Evolutionary conservation across 2,113 vertebrate species (phyloP).

Genomic region (Lagenorhynchus albirostris): DNA sequence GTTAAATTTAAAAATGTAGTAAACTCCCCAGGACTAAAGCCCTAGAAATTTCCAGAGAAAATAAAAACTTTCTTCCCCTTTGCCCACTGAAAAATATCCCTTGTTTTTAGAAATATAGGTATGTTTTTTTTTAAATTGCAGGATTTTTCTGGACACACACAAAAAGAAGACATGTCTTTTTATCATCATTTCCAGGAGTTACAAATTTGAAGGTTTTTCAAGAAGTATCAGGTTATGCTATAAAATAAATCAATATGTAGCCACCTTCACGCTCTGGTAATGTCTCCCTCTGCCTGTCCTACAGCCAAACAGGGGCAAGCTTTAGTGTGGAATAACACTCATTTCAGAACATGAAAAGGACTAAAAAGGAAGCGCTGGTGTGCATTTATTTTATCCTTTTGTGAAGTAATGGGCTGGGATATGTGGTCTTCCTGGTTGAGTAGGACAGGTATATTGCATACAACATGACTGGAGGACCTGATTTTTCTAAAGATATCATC

Average conservation of each 20-base stretch:
- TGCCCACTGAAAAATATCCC: neutral
- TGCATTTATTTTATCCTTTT: neutral
- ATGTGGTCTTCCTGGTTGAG: neutral
- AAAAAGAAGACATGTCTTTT: neutral
- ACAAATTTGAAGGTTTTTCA: neutral
- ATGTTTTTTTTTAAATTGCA: neutral
- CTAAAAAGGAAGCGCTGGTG: neutral
- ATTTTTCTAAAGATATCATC: neutral
- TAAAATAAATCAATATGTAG: neutral
- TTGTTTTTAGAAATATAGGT: neutral
- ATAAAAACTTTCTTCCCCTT: neutral
- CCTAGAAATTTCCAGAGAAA: neutral
- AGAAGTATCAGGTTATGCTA: neutral
- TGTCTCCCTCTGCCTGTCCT: neutral
- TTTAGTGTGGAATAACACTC: neutral
- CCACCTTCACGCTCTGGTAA: neutral
- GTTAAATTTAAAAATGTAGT: neutral
- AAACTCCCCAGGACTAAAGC: neutral
- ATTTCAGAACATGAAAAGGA: neutral
- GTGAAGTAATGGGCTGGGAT: neutral
- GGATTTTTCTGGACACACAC: neutral
- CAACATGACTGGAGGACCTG: neutral
- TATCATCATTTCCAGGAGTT: neutral
- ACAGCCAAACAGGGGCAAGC: neutral
- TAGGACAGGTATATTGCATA: neutral